Base-by-base conservation (phyloP, 2,888 invertebrate species). In the Acanthococcus lagerstroemiae region DNA sequence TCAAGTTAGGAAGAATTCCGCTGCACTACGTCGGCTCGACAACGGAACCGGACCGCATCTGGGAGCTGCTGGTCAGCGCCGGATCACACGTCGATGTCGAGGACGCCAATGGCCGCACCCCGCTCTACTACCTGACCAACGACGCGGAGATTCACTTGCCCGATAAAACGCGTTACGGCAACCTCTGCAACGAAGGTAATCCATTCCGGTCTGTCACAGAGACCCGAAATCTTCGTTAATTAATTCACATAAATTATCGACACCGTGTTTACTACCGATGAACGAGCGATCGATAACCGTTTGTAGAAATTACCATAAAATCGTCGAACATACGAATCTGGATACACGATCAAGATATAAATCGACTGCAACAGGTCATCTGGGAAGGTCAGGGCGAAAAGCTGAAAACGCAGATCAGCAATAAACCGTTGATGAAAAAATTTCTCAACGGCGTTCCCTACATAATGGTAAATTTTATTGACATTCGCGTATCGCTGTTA, bases 361-460 rank as follows among this genome's bases (percentile, higher is more conserved):
- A 83, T 58, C 87, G 88, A 71, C 79, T 94, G 72, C 91, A 93
- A 77, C 86, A 88, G 73, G 88, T 93, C 4, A 81, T 94, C 61
- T 90, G 93, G 88, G 89, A 89, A 73, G 94, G 95, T 0, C 89
- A 93, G 74, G 95, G 94, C 1, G 82, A 86, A 67, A 84, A 88
- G 70, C 80, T 94, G 55, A 80, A 88, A 68, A 85, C 86, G 72
- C 90, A 93, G 75, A 88, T 89, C 30, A 90, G 89, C 76, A 90
- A 85, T 74, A 89, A 91, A 78, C 82, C 85, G 1, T 83, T 86
- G 67, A 89, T 94, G 63, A 87, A 84, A 76, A 84, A 84, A 72
- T 95, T 95, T 75, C 79, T 95, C 60, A 89, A 91, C 72, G 89
- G 90, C n/a, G 88, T 94, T n/a, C 95, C 95, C 9, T 88, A 88